These are phyloP conservation scores for Drosophila bocki DNA, from an alignment of 1,140 invertebrate species.

Conservation along the genomic window DNA sequence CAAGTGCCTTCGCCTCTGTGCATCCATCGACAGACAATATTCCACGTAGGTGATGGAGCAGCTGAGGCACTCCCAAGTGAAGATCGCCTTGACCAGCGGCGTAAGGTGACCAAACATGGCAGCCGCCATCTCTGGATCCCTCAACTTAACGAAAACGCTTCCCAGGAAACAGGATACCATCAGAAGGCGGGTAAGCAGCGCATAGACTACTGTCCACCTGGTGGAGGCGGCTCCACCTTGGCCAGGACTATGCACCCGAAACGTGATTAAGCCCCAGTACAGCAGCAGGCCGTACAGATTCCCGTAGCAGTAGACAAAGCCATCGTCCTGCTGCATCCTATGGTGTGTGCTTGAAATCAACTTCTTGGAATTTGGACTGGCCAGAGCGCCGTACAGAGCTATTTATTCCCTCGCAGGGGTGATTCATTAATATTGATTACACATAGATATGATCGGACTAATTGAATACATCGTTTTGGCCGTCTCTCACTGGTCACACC, in stretches of 20 bases:
- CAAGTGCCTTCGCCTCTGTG: slow-evolving; percentile 33
- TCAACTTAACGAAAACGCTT: slow-evolving; percentile 42
- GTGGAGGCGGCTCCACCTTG: slow-evolving; percentile 36
- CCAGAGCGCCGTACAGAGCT: slow-evolving; percentile 20
- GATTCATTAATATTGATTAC: slow-evolving; percentile 41
- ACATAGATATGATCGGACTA: slow-evolving; percentile 55
- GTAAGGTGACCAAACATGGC: slow-evolving; percentile 61
- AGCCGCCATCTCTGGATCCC: slow-evolving; percentile 35
- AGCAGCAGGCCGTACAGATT: slow-evolving; percentile 51
- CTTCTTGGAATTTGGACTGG: slow-evolving; percentile 16
- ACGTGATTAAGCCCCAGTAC: slow-evolving; percentile 58
- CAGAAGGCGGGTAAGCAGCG: slow-evolving; percentile 25
- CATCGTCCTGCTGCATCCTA: slow-evolving; percentile 20
- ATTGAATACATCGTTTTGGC: slow-evolving; percentile 52
- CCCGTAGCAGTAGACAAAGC: slow-evolving; percentile 58
- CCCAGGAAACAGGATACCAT: slow-evolving; percentile 39
- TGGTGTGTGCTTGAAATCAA: background rate
- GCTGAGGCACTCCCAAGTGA: slow-evolving; percentile 60
- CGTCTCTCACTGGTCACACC: slow-evolving; percentile 17
- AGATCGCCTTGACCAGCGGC: slow-evolving; percentile 60
- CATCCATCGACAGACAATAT: slow-evolving; percentile 50
- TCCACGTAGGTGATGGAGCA: slow-evolving; percentile 55
- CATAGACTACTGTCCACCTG: slow-evolving; percentile 20
- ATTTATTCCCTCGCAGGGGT: slow-evolving; percentile 47
- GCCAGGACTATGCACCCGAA: slow-evolving; percentile 24